These are phyloP conservation scores for Eumerus sabulonum DNA, from an alignment of 2,888 invertebrate genomes.

Conservation along the genomic window DNA sequence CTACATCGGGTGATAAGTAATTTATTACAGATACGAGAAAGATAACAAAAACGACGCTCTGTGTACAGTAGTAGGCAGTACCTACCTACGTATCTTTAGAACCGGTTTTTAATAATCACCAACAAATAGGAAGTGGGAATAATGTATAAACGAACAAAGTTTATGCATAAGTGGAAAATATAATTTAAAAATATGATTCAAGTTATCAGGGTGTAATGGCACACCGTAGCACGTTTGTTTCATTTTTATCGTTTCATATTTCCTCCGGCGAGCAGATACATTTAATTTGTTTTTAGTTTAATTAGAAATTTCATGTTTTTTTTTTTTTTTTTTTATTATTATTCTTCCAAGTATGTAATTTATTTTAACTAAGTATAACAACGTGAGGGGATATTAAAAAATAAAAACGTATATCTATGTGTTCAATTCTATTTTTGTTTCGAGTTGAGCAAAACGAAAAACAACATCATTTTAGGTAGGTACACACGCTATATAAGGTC, in stretches of 20 bases:
- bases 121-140: slow-evolving; percentile 7
- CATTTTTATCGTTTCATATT: slow-evolving; percentile 31
- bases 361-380: slow-evolving; percentile 20
- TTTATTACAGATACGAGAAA: no score
- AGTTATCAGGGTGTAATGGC: slow-evolving; percentile 48
- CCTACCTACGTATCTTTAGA: slow-evolving; percentile 22
- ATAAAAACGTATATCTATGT: not conserved
- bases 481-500: no score
- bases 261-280: slow-evolving; percentile 13
- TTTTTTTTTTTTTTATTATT: slow-evolving; percentile 6
- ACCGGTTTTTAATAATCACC: slow-evolving; percentile 14
- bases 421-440: no score
- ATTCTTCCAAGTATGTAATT: slow-evolving; percentile 25
- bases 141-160: slow-evolving; percentile 16
- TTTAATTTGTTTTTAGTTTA: slow-evolving; percentile 18
- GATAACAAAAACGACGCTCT: no score
- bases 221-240: slow-evolving; percentile 22
- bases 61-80: no score
- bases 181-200: slow-evolving; percentile 15
- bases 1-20: no score
- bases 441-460: no score
- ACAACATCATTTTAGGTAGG: no score
- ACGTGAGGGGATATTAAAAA: slow-evolving; percentile 33
- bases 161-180: slow-evolving; percentile 24
- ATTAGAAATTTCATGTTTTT: not conserved